These are phyloP conservation scores for Haemorhous mexicanus DNA, from an alignment of 2,113 vertebrate species.

Conservation along the genomic window DNA sequence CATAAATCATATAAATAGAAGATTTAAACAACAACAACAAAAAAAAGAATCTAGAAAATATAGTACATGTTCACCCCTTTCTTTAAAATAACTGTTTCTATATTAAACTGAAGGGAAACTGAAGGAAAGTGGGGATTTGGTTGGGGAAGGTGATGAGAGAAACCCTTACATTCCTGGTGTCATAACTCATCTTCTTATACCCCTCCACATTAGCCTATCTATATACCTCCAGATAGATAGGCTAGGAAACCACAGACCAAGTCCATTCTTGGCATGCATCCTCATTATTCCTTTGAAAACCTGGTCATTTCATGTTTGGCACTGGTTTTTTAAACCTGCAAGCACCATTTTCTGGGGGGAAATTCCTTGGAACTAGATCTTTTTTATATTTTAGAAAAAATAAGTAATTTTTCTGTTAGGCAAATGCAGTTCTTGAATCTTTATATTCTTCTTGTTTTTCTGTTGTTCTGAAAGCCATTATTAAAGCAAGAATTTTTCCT, in stretches of 20 bases:
- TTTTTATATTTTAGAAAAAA: background rate
- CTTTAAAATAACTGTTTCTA: background rate
- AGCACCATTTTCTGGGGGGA: background rate
- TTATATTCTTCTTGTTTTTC: background rate
- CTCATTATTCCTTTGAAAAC: background rate
- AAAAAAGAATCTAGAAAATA: background rate
- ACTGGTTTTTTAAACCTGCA: background rate
- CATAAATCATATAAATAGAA: background rate
- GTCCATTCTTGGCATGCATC: background rate
- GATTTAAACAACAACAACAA: background rate
- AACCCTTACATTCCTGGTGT: background rate
- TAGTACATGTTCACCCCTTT: background rate
- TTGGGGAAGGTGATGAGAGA: background rate
- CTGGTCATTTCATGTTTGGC: background rate
- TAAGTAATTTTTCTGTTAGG: background rate
- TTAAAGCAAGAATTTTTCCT: background rate
- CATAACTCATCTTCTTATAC: background rate
- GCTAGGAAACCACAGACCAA: background rate
- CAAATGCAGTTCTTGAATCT: background rate
- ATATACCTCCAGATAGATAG: background rate
- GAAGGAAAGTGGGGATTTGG: background rate
- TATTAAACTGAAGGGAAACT: background rate
- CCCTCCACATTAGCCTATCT: background rate
- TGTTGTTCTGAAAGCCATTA: background rate
- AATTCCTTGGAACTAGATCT: background rate